Percentiles rank a stretch among this genome's conserved stretches.
These are phyloP conservation scores for Clupea harengus DNA, from an alignment of 2,113 vertebrate genomes.

Conservation along the genomic window DNA sequence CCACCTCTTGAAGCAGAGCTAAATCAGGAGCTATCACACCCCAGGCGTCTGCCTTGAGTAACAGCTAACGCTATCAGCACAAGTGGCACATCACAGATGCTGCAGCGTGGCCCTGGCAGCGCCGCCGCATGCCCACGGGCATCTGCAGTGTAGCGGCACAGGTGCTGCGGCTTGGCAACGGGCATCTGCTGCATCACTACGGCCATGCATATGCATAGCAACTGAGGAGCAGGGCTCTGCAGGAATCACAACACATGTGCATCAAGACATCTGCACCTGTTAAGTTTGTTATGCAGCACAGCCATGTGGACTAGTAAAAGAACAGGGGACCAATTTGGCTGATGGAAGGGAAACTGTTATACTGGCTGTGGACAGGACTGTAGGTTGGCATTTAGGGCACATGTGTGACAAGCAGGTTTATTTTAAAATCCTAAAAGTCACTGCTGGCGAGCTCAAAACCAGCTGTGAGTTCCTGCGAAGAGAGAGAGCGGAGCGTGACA, in stretches of 20 bases:
- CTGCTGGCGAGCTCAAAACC: background rate
- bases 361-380: background rate
- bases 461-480: background rate
- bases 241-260: background rate
- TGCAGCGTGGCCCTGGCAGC: background rate
- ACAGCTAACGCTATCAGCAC: background rate
- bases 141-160: background rate
- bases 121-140: background rate
- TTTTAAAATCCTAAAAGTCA: background rate
- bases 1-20: background rate
- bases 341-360: background rate
- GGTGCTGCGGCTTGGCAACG: background rate
- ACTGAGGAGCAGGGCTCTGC: background rate
- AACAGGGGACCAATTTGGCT: background rate
- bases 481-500: slow-evolving; percentile 6
- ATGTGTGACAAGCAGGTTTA: background rate
- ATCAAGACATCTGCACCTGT: background rate
- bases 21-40: background rate
- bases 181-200: background rate
- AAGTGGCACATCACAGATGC: background rate
- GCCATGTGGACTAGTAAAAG: background rate
- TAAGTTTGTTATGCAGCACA: background rate
- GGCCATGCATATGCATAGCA: background rate
- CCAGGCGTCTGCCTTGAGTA: background rate
- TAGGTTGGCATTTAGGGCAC: background rate